These are phyloP conservation scores for Eupithecia subfuscata DNA, from an alignment of 2,888 invertebrate species.

Conservation along the genomic window DNA sequence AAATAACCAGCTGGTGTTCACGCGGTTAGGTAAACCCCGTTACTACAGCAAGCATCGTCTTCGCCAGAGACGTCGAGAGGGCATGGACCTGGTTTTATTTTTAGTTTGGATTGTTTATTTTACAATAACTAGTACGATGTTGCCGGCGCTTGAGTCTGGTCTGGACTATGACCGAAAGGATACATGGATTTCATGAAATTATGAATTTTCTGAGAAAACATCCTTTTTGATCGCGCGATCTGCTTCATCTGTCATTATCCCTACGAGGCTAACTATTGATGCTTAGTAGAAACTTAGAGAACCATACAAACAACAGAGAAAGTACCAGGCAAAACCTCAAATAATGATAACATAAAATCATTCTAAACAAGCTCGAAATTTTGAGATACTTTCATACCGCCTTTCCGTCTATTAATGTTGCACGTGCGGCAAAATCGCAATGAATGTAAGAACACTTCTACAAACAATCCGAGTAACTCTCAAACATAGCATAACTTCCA, in stretches of 20 bases:
- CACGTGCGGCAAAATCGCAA: background rate
- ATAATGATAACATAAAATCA: background rate
- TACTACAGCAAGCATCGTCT: conserved; percentile 14
- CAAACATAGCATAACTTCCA: background rate
- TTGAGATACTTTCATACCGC: background rate
- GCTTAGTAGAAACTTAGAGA: background rate
- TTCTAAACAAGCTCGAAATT: background rate
- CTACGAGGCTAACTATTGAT: background rate
- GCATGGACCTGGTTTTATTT: conserved; percentile 33
- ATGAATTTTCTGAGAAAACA: background rate
- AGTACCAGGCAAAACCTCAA: background rate
- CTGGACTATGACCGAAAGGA: conserved; percentile 16
- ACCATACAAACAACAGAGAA: background rate
- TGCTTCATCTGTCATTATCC: no score
- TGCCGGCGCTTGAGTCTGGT: conserved; percentile 25
- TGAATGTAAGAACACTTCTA: background rate
- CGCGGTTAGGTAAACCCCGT: conserved; percentile 9
- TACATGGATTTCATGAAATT: background rate
- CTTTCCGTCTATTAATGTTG: background rate
- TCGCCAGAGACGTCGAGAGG: conserved; percentile 27
- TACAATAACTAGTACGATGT: conserved; percentile 25
- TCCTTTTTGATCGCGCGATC: background rate
- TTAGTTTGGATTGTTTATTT: conserved; percentile 33
- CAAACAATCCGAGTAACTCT: background rate
- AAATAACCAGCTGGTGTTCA: conserved; percentile 18